Evolutionary conservation across 2,113 vertebrate genomes (phyloP), one percentile per base, ranked within the genome.

Genomic region (Callorhinus ursinus): DNA sequence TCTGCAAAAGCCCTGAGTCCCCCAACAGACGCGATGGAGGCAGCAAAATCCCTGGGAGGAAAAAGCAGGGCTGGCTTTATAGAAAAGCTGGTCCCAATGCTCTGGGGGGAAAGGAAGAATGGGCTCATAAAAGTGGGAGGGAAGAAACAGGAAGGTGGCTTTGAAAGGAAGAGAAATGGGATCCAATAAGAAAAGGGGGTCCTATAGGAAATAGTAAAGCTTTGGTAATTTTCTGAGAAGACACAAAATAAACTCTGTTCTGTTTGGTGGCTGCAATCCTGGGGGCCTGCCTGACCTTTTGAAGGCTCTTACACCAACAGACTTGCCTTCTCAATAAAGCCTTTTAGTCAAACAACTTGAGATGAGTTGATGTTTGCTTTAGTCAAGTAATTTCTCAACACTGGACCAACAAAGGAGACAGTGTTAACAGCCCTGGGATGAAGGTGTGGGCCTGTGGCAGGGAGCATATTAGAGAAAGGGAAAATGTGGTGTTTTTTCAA

Each of bases 141-240:
- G 28, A 57, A 22, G 74, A 31, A 84, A 51, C 0, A 7, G 24
- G 61, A 86, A 33, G 67, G 57, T 7, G 80, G 74, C 84, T 93
- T n/a, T 87, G 61, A 76, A 96, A 53, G 21, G 63, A 76, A 92
- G 74, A 87, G 63, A 79, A 63, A 36, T 8, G 46, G 74, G 31
- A 87, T 81, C 87, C 77, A 90, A n/a, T 31, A 89, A 89, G 55
- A 65, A 93, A 76, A 90, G 18, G 36, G 31, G 8, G 59, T 76
- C 93, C 36, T 53, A 5, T 33, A 95, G 88, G 81, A 96, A 96
- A 72, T 0, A 4, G 61, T 7, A 90, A 67, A 33, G 31, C 81
- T 79, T 59, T 6, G 18, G 83, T 51, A 65, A 94, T 88, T 83
- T 81, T 96, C 94, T 94, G 36, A 65, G 88, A 39, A 65, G 76